phyloP scores from a whole-genome alignment of 2,113 vertebrate genomes.

The Dicerorhinus sumatrensis region DNA sequence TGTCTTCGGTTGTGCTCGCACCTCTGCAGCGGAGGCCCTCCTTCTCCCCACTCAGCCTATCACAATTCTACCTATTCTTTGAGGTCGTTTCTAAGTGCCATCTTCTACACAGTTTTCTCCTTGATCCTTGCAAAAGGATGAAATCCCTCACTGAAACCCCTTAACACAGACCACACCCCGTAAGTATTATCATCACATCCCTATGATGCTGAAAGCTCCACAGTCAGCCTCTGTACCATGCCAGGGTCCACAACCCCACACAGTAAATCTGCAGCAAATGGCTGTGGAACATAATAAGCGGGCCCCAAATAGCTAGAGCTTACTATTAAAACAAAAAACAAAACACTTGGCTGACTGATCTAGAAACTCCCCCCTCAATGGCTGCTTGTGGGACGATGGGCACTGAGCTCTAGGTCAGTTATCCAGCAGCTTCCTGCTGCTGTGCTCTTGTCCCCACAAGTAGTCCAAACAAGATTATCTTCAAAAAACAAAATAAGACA shows the following conservation, averaged over 20 bases:
- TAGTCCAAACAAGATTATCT: neutral
- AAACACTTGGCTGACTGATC: neutral
- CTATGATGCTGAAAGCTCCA: fast-evolving
- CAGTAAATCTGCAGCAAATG: fast-evolving
- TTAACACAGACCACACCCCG: neutral
- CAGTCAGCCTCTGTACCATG: fast-evolving
- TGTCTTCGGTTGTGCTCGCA: fast-evolving
- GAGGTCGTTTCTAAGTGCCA: neutral
- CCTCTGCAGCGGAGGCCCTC: neutral
- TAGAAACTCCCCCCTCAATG: fast-evolving
- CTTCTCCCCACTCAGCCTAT: neutral
- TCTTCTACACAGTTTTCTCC: neutral
- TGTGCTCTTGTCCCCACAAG: neutral
- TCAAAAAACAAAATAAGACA: neutral
- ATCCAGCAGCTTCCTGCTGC: too few relatives aligned
- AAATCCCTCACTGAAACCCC: neutral
- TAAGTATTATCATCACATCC: fast-evolving
- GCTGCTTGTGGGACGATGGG: neutral
- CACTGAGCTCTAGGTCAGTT: fast-evolving
- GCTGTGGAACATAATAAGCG: too few relatives aligned
- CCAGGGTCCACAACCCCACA: neutral
- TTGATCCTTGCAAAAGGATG: neutral
- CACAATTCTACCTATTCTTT: neutral
- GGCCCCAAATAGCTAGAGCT: neutral
- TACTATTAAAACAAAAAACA: neutral